These are phyloP conservation scores for Hemithea aestivaria DNA, from an alignment of 2,888 invertebrate genomes.

Conservation along the genomic window DNA sequence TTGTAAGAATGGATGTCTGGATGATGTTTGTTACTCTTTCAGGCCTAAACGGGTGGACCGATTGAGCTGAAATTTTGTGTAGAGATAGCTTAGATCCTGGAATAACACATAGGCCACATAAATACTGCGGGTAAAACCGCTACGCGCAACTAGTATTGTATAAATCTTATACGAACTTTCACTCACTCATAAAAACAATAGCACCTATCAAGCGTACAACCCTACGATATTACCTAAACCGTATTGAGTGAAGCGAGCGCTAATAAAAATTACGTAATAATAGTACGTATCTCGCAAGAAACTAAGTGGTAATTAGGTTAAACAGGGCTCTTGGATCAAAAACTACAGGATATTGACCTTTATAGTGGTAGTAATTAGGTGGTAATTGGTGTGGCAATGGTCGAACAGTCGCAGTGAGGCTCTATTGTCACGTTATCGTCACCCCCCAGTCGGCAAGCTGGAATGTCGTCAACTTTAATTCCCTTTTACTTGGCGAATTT, in stretches of 20 bases:
- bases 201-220: slow-evolving; percentile 21
- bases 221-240: slow-evolving; percentile 16
- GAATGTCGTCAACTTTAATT: slow-evolving; percentile 67
- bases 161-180: too few relatives aligned
- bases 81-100: too few relatives aligned
- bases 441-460: slow-evolving; percentile 52
- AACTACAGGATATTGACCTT: slow-evolving; percentile 39
- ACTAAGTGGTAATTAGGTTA: slow-evolving; percentile 62
- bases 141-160: too few relatives aligned
- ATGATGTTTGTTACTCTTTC: too few relatives aligned
- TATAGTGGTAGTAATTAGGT: slow-evolving; percentile 43
- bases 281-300: slow-evolving; percentile 43
- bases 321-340: slow-evolving; percentile 33
- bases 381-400: slow-evolving; percentile 52
- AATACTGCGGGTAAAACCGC: too few relatives aligned
- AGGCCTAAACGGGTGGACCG: too few relatives aligned
- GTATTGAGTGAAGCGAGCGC: slow-evolving; percentile 23
- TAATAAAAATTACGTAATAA: slow-evolving; percentile 45
- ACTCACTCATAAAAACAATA: slow-evolving; percentile 2
- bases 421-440: slow-evolving; percentile 71
- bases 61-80: too few relatives aligned
- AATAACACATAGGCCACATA: too few relatives aligned
- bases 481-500: slow-evolving; percentile 62
- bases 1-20: too few relatives aligned
- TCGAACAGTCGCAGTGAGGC: slow-evolving; percentile 60